Base-by-base conservation (phyloP, 2,113 vertebrate genomes). In the Penelope pileata region DNA sequence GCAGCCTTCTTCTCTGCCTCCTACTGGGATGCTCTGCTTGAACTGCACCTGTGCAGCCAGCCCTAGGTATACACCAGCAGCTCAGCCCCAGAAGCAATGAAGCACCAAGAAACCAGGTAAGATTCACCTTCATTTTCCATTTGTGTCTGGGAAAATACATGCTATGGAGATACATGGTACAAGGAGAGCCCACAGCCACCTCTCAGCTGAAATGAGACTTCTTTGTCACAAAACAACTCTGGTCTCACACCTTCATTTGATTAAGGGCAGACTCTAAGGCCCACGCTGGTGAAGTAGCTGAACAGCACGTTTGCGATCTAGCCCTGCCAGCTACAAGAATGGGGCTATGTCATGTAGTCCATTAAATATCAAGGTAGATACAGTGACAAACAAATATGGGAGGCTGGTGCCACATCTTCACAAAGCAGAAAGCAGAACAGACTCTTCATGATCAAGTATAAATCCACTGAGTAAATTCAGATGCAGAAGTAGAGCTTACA, bases 1-100 rank as follows among this genome's bases (percentile, higher is more conserved):
- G 90, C 95, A 88, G 82, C 47, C 94, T 93, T 90, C 94, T 88
- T 60, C 83, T 21, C 43, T 88, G 91, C 85, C 72, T 96, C 75
- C 83, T 90, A 68, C 68, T 3, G 1, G 90, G 93, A 91, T 88
- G 70, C 26, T 90, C 59, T 69, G 54, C 87, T 93, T 32, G 82
- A 70, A 50, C 90, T 50, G 82, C 85, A 96, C 90, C 87, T 91
- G 87, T 76, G 87, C 68, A 94, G 82, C 72, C n/a, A 0, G 54
- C 91, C 84, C 76, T 79, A 34, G 85, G 10, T 38, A 73, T 0
- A 0, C 64, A 48, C 67, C 26, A 21, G 80, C 40, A 80, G 76
- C 88, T 76, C 92, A 72, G 76, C 64, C 69, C 81, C 88, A 88
- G 79, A 80, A 51, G 53, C 30, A 7, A 1, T 38, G 53, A 32